Conservation (phyloP, 2,888 invertebrate species). For the Megamerina dolium region DNA sequence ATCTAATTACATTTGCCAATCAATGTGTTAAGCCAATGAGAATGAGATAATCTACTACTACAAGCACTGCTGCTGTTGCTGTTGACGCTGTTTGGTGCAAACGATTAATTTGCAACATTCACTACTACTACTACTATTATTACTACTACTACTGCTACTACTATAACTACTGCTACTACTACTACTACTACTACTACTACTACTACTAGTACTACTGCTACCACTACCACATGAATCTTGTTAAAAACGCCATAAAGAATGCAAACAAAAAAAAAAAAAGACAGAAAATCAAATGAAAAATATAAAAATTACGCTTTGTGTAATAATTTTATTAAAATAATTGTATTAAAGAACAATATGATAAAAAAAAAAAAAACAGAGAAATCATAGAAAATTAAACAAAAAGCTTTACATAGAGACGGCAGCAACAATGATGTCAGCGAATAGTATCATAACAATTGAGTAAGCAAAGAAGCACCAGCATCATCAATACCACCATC, state of each 20-base stretch:
- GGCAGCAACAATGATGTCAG: not conserved
- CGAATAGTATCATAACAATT: not conserved
- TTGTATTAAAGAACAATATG: too few species aligned
- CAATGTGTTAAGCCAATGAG: constrained; percentile 47
- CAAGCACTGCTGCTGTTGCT: constrained; percentile 45
- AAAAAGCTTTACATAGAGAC: not conserved
- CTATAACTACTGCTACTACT: too few species aligned
- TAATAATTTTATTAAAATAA: too few species aligned
- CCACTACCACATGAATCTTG: too few species aligned
- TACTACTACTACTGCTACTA: not conserved
- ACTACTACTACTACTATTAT: not conserved
- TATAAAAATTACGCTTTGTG: too few species aligned
- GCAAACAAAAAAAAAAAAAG: constrained; percentile 9
- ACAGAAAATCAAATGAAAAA: too few species aligned
- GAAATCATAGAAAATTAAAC: constrained; percentile 6
- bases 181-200: too few species aligned
- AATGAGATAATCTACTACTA: constrained; percentile 47
- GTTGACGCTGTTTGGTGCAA: constrained; percentile 19
- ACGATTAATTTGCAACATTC: not conserved
- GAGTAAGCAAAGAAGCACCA: not conserved
- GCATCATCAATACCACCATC: constrained; percentile 6
- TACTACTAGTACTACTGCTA: too few species aligned
- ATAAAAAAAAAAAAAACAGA: too few species aligned
- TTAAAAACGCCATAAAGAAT: too few species aligned
- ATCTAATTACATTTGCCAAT: constrained; percentile 43